Conservation (phyloP, 2,113 vertebrate genomes). For the Phodopus roborovskii region DNA sequence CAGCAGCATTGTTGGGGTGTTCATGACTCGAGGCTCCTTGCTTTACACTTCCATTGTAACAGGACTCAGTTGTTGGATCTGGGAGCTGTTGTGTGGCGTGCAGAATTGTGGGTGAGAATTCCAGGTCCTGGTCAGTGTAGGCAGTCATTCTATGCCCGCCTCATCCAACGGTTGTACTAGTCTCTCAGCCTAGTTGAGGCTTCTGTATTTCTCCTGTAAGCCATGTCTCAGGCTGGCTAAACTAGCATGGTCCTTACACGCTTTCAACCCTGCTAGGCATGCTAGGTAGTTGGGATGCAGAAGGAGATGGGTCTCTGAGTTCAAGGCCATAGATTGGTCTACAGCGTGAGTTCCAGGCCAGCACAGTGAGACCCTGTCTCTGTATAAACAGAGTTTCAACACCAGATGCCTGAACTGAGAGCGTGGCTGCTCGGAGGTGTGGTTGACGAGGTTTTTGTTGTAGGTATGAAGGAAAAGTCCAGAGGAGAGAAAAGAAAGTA, state of each 20-base stretch:
- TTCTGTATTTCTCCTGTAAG: background rate
- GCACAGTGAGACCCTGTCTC: background rate
- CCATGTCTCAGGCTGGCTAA: background rate
- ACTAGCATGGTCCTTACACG: background rate
- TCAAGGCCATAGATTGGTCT: background rate
- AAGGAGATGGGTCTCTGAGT: background rate
- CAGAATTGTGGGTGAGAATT: background rate
- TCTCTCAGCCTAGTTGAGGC: background rate
- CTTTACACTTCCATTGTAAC: background rate
- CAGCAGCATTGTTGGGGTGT: background rate
- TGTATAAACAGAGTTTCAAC: background rate
- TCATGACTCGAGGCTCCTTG: background rate
- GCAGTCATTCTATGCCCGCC: background rate
- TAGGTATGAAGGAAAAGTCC: background rate
- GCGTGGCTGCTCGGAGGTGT: background rate
- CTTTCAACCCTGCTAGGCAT: background rate
- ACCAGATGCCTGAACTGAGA: background rate
- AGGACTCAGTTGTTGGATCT: background rate
- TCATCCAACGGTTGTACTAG: background rate
- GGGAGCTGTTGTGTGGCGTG: fast-evolving
- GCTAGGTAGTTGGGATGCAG: too few species aligned
- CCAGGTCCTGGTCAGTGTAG: background rate
- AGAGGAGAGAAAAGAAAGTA: background rate
- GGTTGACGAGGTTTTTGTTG: background rate
- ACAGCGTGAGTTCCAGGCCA: background rate